Conservation (phyloP, 2,113 vertebrate species). For the Malaclemys terrapin region DNA sequence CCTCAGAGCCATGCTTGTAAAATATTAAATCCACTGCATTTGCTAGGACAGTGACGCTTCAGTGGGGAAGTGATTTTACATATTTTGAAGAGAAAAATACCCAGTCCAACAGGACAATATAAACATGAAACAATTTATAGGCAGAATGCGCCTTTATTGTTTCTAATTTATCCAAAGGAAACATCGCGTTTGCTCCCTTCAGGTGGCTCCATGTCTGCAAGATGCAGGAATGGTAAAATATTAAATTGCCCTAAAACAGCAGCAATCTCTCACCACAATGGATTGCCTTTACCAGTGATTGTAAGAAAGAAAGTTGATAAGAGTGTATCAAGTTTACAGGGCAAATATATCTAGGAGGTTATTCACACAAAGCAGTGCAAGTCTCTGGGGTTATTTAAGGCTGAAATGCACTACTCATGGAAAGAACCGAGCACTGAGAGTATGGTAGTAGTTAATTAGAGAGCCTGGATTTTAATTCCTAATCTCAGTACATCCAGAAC, state of each 20-base stretch:
- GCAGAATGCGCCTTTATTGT: rapidly evolving
- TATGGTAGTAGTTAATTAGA: neutral
- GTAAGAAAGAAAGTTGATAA: neutral
- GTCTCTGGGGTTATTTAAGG: neutral
- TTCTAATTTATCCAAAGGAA: neutral
- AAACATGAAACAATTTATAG: neutral
- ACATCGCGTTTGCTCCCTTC: neutral
- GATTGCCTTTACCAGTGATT: neutral
- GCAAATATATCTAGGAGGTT: neutral
- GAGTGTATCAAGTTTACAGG: neutral
- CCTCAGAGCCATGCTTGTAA: slow-evolving; percentile 42
- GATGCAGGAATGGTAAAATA: neutral
- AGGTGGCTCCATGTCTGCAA: neutral
- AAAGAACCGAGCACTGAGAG: neutral
- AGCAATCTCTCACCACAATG: neutral
- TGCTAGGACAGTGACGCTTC: neutral
- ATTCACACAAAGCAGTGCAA: rapidly evolving
- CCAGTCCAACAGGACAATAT: neutral
- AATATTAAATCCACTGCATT: slow-evolving; percentile 9
- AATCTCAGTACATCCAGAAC: neutral
- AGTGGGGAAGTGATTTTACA: neutral
- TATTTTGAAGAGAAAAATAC: neutral
- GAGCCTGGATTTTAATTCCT: neutral
- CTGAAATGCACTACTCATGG: rapidly evolving
- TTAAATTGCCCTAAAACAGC: neutral